Conservation (phyloP, 2,888 invertebrate species). For the Imbricaverruca yamaguchii region DNA sequence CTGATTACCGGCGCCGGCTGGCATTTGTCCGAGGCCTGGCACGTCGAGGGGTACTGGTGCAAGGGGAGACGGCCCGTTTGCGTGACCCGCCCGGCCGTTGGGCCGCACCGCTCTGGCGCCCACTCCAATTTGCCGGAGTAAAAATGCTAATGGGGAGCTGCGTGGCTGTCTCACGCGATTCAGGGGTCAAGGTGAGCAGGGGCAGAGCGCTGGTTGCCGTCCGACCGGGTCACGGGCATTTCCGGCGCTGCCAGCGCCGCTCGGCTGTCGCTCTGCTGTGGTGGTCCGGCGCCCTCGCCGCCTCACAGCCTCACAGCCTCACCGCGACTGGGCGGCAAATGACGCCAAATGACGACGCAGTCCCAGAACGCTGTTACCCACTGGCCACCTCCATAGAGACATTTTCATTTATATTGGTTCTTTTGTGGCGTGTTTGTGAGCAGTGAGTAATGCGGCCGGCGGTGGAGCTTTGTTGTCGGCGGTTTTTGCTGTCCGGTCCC, state of each 20-base stretch:
- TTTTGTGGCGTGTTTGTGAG: not conserved
- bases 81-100: not conserved
- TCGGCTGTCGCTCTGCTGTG: too few species aligned
- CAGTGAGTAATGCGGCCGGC: not conserved
- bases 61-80: not conserved
- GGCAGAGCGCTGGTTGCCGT: not conserved
- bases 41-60: not conserved
- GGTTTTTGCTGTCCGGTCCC: not conserved
- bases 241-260: not conserved
- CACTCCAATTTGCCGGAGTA: slow-evolving; percentile 15
- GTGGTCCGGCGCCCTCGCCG: not conserved
- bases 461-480: not conserved
- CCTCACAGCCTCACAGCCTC: not conserved
- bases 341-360: too few species aligned
- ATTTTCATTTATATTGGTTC: slow-evolving; percentile 18
- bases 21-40: not conserved
- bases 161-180: not conserved
- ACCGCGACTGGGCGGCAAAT: not conserved
- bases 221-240: not conserved
- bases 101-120: too few species aligned
- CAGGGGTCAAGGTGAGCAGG: slow-evolving; percentile 1
- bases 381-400: not conserved
- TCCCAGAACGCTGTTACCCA: too few species aligned
- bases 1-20: slow-evolving; percentile 7
- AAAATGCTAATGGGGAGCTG: slow-evolving; percentile 13